A percentile compares a stretch with the other conserved stretches of the same genome.
phyloP scores from a whole-genome alignment of 1,140 invertebrate genomes.

The Drosophila cardini region DNA sequence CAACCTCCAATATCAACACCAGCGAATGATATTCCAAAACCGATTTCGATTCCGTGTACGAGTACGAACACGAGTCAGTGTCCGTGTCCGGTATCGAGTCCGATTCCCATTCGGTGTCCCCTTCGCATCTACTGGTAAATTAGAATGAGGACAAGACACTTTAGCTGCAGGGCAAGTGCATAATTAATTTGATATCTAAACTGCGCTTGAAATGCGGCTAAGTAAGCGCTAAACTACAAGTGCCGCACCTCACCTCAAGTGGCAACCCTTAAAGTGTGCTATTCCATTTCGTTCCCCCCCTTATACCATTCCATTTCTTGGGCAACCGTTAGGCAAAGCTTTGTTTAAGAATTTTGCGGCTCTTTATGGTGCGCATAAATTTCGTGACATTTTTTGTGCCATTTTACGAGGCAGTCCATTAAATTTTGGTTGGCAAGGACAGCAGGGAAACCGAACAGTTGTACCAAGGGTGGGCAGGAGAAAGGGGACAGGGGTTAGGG shows the following conservation, averaged over 20 bases:
- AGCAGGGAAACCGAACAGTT: too few relatives aligned
- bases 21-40: conserved; percentile 2
- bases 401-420: conserved; percentile 82
- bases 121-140: conserved; percentile 16
- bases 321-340: conserved; percentile 37
- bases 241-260: conserved; percentile 49
- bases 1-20: conserved; percentile 28
- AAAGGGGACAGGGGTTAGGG: background rate
- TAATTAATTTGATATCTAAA: conserved; percentile 70
- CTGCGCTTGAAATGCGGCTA: conserved; percentile 46
- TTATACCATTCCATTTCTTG: too few relatives aligned
- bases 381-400: conserved; percentile 74
- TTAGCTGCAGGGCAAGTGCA: conserved; percentile 49
- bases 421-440: conserved; percentile 53
- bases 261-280: conserved; percentile 9
- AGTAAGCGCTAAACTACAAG: conserved; percentile 40
- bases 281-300: conserved; percentile 15
- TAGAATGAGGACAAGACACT: conserved; percentile 2
- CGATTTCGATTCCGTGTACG: background rate
- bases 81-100: background rate
- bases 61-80: too few relatives aligned
- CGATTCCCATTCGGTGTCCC: too few relatives aligned
- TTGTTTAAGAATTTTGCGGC: conserved; percentile 60
- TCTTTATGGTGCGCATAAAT: conserved; percentile 75
- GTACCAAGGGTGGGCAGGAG: background rate